Evolutionary conservation across 1,140 invertebrate species (phyloP), one percentile per base, ranked within the genome.

Genomic region (Daktulosphaira vitifoliae): DNA sequence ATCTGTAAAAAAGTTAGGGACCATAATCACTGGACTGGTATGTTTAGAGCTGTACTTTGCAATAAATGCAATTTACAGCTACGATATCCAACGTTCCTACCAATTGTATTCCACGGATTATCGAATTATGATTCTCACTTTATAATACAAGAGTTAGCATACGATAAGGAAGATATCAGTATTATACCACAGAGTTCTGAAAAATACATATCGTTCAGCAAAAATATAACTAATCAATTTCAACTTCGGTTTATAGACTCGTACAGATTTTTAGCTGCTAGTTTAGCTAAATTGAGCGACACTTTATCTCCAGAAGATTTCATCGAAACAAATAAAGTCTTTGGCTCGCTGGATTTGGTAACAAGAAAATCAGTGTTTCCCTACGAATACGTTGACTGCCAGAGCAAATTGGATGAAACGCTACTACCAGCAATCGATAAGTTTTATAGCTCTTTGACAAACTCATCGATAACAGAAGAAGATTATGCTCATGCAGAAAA

Each of bases 381-480:
- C 8, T 72, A 74, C 66, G 69, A 72, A 33, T 72, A 70, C 66
- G 5, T 73, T 2, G 51, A 69, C 56, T 67, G 18, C 48, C 71
- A 66, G 52, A 48, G 69, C 9, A 72, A 70, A 67, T 68, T 74
- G 37, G 16, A 73, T 46, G 70, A 75, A 44, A 68, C 51, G 1
- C 49, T 68, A 1, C 65, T 77, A 20, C 77, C 74, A 13, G 1
- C 66, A 18, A 71, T 71, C 68, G 65, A 72, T 48, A 4, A 68
- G 20, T 78, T 78, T 70, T 75, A 71, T 66, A 74, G 69, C 56
- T 70, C 70, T 39, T 66, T 78, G 6, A 71, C 71, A n/a, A 65
- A 74, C 62, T 49, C 54, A 18, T 18, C 66, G 42, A 70, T 77
- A n/a, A 69, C 68, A 5, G 53, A 71, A 48, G 66, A 71, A 15